Percentiles rank a stretch among this genome's conserved stretches.
Conservation (phyloP, 2,888 invertebrate species). For the Pycnomerus fuliginosus region DNA sequence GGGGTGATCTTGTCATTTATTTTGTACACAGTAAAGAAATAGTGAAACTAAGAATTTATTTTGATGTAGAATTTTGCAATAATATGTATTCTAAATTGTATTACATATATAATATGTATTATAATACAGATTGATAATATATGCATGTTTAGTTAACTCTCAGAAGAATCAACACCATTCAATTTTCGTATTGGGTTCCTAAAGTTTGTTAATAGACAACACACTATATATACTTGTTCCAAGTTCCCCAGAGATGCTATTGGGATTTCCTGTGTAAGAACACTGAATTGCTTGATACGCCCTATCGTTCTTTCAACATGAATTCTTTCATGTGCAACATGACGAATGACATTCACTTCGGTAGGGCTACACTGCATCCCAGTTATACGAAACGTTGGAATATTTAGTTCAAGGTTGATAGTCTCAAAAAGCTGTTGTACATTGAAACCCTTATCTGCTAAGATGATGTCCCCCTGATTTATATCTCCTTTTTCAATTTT, state of each 20-base stretch:
- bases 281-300: slow-evolving; percentile 22
- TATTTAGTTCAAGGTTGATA: slow-evolving; percentile 23
- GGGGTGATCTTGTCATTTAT: too few species aligned
- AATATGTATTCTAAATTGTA: too few species aligned
- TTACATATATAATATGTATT: too few species aligned
- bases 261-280: slow-evolving; percentile 14
- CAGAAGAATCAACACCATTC: too few species aligned
- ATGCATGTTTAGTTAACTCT: too few species aligned
- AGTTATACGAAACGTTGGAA: slow-evolving; percentile 20
- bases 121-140: too few species aligned
- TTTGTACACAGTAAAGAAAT: too few species aligned
- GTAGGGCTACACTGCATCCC: slow-evolving; percentile 19
- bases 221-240: slow-evolving; percentile 19
- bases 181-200: too few species aligned
- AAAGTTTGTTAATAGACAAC: slow-evolving; percentile 13
- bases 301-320: slow-evolving; percentile 28
- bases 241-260: slow-evolving; percentile 9
- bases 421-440: slow-evolving; percentile 20
- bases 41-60: too few species aligned
- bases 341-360: slow-evolving; percentile 18
- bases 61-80: too few species aligned
- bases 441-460: slow-evolving; percentile 29
- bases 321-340: slow-evolving; percentile 25
- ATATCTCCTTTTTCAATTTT: slow-evolving; percentile 16
- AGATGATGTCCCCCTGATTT: slow-evolving; percentile 17